A percentile compares a stretch with the other conserved stretches of the same genome.
phyloP scores from a whole-genome alignment of 2,888 invertebrate genomes.

The Mythimna vitellina region DNA sequence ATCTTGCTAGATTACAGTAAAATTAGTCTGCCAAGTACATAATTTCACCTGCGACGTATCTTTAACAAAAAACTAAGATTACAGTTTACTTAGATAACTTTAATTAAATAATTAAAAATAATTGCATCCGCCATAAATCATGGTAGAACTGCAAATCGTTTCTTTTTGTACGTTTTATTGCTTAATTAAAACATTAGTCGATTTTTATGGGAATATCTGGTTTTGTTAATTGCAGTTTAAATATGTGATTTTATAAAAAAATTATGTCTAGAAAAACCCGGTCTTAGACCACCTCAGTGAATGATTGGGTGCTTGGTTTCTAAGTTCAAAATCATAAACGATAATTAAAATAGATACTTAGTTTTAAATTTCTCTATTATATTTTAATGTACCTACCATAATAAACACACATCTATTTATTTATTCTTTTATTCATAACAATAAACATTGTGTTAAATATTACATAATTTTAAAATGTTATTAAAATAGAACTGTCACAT shows the following conservation, averaged over 20 bases:
- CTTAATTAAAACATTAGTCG: constrained; percentile 20
- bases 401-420: too few species aligned
- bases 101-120: constrained; percentile 26
- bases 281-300: constrained; percentile 5
- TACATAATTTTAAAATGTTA: too few species aligned
- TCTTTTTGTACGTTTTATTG: constrained; percentile 21
- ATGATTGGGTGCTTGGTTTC: neutral
- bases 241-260: neutral
- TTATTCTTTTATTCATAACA: too few species aligned
- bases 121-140: constrained; percentile 36
- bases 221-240: neutral
- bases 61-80: neutral
- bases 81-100: neutral
- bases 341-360: too few species aligned
- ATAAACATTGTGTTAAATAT: too few species aligned
- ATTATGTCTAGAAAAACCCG: neutral
- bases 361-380: too few species aligned
- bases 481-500: too few species aligned
- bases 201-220: constrained; percentile 25
- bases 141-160: constrained; percentile 10
- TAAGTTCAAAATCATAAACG: too few species aligned
- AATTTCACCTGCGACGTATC: neutral
- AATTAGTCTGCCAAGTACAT: neutral
- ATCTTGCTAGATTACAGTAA: too few species aligned
- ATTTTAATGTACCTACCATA: too few species aligned